Percentiles rank a stretch among this genome's conserved stretches.
These are phyloP conservation scores for Hylia prasina DNA, from an alignment of 2,113 vertebrate genomes.

Conservation along the genomic window DNA sequence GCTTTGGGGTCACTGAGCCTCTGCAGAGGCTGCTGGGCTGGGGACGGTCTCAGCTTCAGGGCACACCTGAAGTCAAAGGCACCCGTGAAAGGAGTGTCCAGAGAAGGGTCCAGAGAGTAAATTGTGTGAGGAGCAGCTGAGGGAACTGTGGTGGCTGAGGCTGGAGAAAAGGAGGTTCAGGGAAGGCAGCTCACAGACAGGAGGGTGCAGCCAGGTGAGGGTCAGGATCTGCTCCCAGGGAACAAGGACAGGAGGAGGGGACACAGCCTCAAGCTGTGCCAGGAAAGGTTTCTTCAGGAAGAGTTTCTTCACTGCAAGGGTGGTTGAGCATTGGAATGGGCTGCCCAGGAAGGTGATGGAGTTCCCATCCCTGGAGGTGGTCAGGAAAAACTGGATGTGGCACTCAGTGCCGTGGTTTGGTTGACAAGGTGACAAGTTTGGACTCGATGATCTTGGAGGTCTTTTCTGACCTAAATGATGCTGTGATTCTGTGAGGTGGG, in stretches of 20 bases:
- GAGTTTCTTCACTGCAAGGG: not conserved
- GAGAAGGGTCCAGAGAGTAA: not conserved
- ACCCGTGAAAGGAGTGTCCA: not conserved
- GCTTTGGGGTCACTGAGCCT: not conserved
- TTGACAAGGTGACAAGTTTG: not conserved
- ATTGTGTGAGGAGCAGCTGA: not conserved
- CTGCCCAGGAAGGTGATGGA: not conserved
- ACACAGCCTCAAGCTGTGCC: not conserved
- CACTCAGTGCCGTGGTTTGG: not conserved
- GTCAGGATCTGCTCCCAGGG: not conserved
- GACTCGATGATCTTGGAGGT: not conserved
- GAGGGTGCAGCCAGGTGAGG: not conserved
- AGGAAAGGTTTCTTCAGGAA: not conserved
- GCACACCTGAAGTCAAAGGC: not conserved
- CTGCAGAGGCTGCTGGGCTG: not conserved
- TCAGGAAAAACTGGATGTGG: not conserved
- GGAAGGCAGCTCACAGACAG: not conserved
- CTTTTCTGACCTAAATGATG: not conserved
- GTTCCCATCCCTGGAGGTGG: not conserved
- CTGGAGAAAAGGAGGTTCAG: not conserved
- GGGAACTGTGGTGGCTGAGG: not conserved
- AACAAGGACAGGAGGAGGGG: not conserved
- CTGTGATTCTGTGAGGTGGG: not conserved
- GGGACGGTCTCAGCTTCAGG: not conserved
- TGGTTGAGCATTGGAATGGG: not conserved